These are phyloP conservation scores for Menidia beryllina DNA, from an alignment of 2,113 vertebrate genomes.

Conservation along the genomic window DNA sequence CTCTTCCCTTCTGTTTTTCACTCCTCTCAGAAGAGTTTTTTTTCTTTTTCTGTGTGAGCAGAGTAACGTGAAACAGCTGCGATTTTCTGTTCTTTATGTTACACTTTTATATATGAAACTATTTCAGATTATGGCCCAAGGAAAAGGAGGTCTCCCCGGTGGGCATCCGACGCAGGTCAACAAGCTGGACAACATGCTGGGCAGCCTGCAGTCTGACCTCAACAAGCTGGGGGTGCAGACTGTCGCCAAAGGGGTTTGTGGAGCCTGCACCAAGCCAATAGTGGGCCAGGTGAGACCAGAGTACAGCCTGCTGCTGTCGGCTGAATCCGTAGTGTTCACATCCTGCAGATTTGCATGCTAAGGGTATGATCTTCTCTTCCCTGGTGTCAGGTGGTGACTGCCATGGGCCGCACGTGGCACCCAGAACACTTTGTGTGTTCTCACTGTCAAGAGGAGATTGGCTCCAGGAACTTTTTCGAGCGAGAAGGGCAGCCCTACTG, in stretches of 20 bases:
- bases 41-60: not conserved
- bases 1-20: constrained; percentile 41
- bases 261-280: constrained; percentile 97
- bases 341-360: not conserved
- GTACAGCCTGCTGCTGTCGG: not conserved
- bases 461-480: constrained; percentile 98
- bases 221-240: constrained; percentile 97
- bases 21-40: constrained; percentile 4
- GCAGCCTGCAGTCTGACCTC: constrained; percentile 96
- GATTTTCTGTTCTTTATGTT: not conserved
- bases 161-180: constrained; percentile 90
- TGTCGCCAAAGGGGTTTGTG: constrained; percentile 96
- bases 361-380: not conserved
- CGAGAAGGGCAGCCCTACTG: constrained; percentile 97
- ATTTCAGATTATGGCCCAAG: constrained; percentile 94
- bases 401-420: constrained; percentile 99
- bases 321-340: not conserved
- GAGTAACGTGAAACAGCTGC: not conserved
- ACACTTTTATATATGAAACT: not conserved
- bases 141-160: constrained; percentile 85
- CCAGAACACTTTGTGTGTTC: constrained; percentile 99
- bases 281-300: constrained; percentile 91
- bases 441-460: constrained; percentile 98
- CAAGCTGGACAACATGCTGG: constrained; percentile 98
- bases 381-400: constrained; percentile 90